Evolutionary conservation across 1,140 invertebrate genomes (phyloP), one percentile per base, ranked within the genome.

Genomic region (Eciton burchellii): DNA sequence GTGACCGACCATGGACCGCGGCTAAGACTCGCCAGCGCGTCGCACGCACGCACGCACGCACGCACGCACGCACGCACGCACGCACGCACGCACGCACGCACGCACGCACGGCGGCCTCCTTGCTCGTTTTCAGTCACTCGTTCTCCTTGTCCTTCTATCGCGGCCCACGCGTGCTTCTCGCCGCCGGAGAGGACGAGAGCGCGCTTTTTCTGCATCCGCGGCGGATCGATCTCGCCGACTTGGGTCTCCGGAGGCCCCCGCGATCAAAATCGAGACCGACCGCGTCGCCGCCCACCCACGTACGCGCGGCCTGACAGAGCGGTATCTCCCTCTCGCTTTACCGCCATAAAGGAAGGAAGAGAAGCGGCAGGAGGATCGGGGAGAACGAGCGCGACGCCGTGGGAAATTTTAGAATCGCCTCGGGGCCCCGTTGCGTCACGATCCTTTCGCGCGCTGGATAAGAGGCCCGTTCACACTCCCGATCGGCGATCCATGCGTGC

Each of bases 61-160:
- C 11, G 52, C 26, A 26, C 12, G 21, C 35, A 35, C 21, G 47
- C 29, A 45, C 26, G 43, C 29, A 24, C 16, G 49, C 16, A 52
- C 57, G 63, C 8, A 66, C 24, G 66, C 26, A 24, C 21, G 49
- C 24, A 47, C 11, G 52, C 26, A 26, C 12, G 21, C 35, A 35
- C 21, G 47, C 29, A 49, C 57, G 52, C 60, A 21, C 41, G 24
- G 54, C 45, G 63, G 72, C 45, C 81, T 72, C 82, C 72, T 72
- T 62, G 54, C 65, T 81, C 82, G 29, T 81, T 84, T 81, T 84
- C 68, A 65, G 24, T 84, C 68, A 63, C 83, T 60, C 83, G 68
- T 84, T 84, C 73, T 82, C 83, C 79, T 84, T 84, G 83, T 84
- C 83, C 83, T 84, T 82, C 77, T 65, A 60, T 82, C 59, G 45